Conservation (phyloP, 1,140 invertebrate genomes). For the Cyphomyrmex costatus region DNA sequence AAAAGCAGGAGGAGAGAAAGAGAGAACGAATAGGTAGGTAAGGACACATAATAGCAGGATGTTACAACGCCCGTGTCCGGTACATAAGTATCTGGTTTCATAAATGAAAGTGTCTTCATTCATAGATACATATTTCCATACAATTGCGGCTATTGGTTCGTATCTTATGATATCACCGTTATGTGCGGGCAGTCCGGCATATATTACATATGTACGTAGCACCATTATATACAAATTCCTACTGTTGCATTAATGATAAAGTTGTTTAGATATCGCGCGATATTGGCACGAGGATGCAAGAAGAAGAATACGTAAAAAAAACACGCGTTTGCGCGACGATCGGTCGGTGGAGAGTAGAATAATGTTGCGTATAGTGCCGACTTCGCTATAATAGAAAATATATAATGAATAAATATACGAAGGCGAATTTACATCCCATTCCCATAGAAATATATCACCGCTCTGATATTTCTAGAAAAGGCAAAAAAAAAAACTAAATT, state of each 20-base stretch:
- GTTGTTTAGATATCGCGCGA: conserved; percentile 79
- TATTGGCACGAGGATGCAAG: conserved; percentile 62
- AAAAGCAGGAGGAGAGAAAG: conserved; percentile 66
- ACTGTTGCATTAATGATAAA: conserved; percentile 85
- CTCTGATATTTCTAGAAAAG: conserved; percentile 14
- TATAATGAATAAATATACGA: conserved; percentile 14
- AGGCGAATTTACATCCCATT: conserved; percentile 22
- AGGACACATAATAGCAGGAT: conserved; percentile 86
- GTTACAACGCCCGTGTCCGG: conserved; percentile 85
- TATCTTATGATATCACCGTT: conserved; percentile 85
- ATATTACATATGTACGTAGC: conserved; percentile 85
- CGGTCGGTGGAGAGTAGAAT: background rate
- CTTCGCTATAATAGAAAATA: conserved; percentile 16
- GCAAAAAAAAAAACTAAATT: conserved; percentile 17
- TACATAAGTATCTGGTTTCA: conserved; percentile 86
- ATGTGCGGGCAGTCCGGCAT: conserved; percentile 75
- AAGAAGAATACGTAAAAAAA: conserved; percentile 8
- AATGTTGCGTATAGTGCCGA: conserved; percentile 6
- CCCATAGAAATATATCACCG: conserved; percentile 20
- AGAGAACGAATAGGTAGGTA: conserved; percentile 79
- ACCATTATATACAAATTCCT: conserved; percentile 86
- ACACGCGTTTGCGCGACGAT: background rate
- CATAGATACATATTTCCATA: conserved; percentile 87
- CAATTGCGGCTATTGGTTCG: conserved; percentile 85
- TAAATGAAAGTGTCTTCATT: conserved; percentile 87